Percentiles rank a stretch among this genome's conserved stretches.
phyloP scores from a whole-genome alignment of 2,888 invertebrate genomes.

The Octodonta nipae region DNA sequence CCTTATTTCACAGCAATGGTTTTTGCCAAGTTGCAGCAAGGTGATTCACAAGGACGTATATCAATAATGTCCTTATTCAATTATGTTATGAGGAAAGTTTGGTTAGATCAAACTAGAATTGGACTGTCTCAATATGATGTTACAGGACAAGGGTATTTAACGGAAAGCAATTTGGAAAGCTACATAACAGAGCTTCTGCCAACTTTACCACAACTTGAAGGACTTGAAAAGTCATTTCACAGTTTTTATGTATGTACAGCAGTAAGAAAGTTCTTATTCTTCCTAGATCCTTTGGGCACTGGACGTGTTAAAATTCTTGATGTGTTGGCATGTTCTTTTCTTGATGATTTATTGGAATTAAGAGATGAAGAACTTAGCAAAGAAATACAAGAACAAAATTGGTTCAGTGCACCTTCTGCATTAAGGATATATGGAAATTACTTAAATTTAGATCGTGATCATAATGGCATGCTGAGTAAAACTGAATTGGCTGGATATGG shows the following conservation, averaged over 20 bases:
- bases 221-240: constrained; percentile 83
- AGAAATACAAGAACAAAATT: constrained; percentile 79
- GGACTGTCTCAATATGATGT: constrained; percentile 87
- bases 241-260: constrained; percentile 94
- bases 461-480: constrained; percentile 90
- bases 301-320: constrained; percentile 81
- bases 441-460: constrained; percentile 82
- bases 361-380: constrained; percentile 43
- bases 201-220: constrained; percentile 77
- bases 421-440: constrained; percentile 87
- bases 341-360: constrained; percentile 77
- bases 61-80: constrained; percentile 84
- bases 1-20: constrained; percentile 70
- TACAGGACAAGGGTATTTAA: constrained; percentile 56
- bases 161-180: constrained; percentile 74
- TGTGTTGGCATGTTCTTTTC: constrained; percentile 78
- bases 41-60: constrained; percentile 74
- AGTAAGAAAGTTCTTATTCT: constrained; percentile 90
- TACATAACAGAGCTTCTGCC: constrained; percentile 90
- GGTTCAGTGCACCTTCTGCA: constrained; percentile 83
- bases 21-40: constrained; percentile 76
- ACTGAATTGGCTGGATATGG: constrained; percentile 79
- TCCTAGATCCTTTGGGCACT: constrained; percentile 77
- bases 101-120: constrained; percentile 88
- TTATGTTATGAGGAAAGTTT: constrained; percentile 88